Evolutionary conservation across 2,113 vertebrate genomes (phyloP).

Genomic region (Lutjanus erythropterus): DNA sequence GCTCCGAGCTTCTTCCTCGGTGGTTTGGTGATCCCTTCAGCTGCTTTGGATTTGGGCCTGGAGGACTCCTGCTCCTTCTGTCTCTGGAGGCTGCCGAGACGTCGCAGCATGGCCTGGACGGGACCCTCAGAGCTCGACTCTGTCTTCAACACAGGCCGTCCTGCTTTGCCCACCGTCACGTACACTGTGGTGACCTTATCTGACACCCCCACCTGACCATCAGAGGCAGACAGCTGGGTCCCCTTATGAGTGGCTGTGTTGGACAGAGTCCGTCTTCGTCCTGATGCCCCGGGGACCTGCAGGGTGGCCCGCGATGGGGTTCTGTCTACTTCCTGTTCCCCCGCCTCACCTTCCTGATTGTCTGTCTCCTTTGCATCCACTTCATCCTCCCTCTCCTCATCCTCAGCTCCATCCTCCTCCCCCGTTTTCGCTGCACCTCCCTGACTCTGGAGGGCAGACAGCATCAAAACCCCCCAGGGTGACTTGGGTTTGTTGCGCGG

Average conservation of each 20-base stretch:
- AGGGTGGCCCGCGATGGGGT: slow-evolving; percentile 39
- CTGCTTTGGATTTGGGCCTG: slow-evolving; percentile 69
- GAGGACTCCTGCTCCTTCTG: slow-evolving; percentile 80
- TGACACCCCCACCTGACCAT: slow-evolving; percentile 56
- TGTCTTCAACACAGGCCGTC: slow-evolving; percentile 66
- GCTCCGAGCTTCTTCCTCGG: slow-evolving; percentile 87
- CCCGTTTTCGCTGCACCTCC: slow-evolving; percentile 59
- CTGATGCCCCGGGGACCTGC: slow-evolving; percentile 68
- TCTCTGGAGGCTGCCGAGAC: slow-evolving; percentile 91
- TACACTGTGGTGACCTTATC: slow-evolving; percentile 90
- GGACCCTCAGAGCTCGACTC: slow-evolving; percentile 82
- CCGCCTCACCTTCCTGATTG: slow-evolving; percentile 50
- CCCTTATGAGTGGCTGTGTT: slow-evolving; percentile 80
- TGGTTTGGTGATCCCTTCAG: slow-evolving; percentile 87
- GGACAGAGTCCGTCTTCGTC: slow-evolving; percentile 74
- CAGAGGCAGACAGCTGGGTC: slow-evolving; percentile 75
- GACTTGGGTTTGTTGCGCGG: slow-evolving; percentile 86
- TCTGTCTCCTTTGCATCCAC: slow-evolving; percentile 28
- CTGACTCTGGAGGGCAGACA: slow-evolving; percentile 77
- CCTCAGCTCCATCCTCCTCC: slow-evolving; percentile 60
- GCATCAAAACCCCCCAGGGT: slow-evolving; percentile 82
- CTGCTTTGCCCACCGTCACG: slow-evolving; percentile 87
- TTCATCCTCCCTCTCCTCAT: slow-evolving; percentile 58
- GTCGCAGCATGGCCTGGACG: slow-evolving; percentile 88
- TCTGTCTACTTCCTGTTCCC: slow-evolving; percentile 61